Percentiles rank a stretch among this genome's conserved stretches.
Evolutionary conservation across 2,113 vertebrate species (phyloP).

Genomic region (Coracopsis vasa): DNA sequence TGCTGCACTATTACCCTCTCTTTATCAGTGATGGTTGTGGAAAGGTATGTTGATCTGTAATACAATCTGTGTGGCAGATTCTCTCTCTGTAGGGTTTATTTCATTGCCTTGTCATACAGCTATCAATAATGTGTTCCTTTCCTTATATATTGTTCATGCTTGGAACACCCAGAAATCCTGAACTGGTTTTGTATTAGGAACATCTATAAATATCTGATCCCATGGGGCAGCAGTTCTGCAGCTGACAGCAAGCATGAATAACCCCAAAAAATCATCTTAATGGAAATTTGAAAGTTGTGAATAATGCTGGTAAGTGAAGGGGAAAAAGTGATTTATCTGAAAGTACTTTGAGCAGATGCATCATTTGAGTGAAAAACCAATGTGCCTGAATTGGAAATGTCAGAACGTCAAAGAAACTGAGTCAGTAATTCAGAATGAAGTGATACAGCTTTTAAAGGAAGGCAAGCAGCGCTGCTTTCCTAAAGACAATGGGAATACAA

Average conservation of each 20-base stretch:
- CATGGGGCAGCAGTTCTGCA: neutral
- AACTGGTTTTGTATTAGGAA: neutral
- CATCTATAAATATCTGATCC: neutral
- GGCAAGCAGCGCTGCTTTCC: neutral
- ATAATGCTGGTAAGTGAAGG: neutral
- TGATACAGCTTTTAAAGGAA: neutral
- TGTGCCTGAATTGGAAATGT: neutral
- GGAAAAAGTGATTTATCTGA: neutral
- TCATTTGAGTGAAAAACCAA: neutral
- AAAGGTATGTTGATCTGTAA: neutral
- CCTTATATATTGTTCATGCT: neutral
- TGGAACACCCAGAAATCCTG: neutral
- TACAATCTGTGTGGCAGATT: neutral
- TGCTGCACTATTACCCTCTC: neutral
- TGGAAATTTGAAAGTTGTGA: neutral
- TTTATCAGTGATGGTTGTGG: neutral
- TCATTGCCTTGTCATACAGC: neutral
- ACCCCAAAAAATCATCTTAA: neutral
- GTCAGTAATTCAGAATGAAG: slow-evolving; percentile 8
- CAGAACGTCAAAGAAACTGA: slow-evolving; percentile 14
- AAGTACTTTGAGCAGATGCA: slow-evolving; percentile 5
- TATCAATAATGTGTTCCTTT: neutral
- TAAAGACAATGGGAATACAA: neutral
- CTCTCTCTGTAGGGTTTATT: neutral
- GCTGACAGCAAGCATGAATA: neutral